Evolutionary conservation across 2,888 invertebrate genomes (phyloP).

Genomic region (Conomelus anceps): DNA sequence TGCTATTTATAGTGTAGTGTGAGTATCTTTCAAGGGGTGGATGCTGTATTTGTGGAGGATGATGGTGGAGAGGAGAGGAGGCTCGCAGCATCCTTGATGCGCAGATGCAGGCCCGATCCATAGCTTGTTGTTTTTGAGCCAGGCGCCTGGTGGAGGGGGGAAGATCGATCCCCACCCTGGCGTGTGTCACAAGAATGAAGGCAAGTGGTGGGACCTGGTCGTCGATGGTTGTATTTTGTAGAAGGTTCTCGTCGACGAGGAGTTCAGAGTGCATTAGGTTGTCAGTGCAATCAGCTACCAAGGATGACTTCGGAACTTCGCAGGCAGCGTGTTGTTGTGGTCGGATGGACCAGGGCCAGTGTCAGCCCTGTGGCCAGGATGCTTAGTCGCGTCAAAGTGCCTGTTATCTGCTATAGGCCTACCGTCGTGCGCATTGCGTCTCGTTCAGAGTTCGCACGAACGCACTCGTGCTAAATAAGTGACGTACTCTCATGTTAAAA

Average conservation of each 20-base stretch:
- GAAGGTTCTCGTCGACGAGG: neutral
- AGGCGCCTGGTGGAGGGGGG: neutral
- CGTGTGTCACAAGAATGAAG: neutral
- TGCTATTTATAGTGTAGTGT: neutral
- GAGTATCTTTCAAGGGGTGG: neutral
- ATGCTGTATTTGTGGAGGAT: neutral
- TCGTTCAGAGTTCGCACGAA: neutral
- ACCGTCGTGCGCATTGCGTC: conserved; percentile 27
- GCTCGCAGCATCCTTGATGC: neutral
- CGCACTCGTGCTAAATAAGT: neutral
- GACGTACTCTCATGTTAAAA: neutral
- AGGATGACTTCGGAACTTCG: conserved; percentile 22
- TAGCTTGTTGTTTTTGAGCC: too few species aligned
- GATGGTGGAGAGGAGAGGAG: neutral
- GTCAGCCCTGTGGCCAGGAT: conserved; percentile 26
- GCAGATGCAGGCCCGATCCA: neutral
- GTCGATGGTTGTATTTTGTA: neutral
- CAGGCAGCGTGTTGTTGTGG: conserved; percentile 22
- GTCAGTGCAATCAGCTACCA: neutral
- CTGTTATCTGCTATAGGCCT: conserved; percentile 26
- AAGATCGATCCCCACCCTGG: neutral
- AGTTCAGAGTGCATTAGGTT: neutral
- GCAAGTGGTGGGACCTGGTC: neutral
- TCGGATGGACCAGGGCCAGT: conserved; percentile 28
- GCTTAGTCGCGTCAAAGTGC: conserved; percentile 27